Percentiles rank a stretch among this genome's conserved stretches.
phyloP scores from a whole-genome alignment of 2,797 vertebrate genomes.

The Molossus alvarezi region DNA sequence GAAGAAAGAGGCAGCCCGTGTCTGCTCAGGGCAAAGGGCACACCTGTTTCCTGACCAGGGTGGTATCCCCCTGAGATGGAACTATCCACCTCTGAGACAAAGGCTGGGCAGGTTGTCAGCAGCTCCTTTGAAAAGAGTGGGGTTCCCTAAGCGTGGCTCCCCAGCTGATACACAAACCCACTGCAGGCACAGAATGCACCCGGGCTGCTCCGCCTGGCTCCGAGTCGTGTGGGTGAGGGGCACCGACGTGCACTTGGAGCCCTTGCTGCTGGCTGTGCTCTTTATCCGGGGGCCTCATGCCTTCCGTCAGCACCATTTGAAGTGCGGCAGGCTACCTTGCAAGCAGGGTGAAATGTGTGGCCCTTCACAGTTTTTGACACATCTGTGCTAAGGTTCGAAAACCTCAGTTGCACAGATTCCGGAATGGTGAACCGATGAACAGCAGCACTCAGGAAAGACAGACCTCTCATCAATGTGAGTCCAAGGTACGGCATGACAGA shows the following conservation, averaged over 20 bases:
- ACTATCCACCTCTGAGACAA: background rate
- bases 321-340: background rate
- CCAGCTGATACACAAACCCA: background rate
- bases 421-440: too few relatives aligned
- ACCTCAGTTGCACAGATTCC: background rate
- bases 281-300: background rate
- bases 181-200: rapidly evolving
- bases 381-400: conserved; percentile 27
- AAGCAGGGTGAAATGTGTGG: background rate
- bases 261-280: background rate
- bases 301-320: background rate
- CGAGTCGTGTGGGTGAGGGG: rapidly evolving
- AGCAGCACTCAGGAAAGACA: background rate
- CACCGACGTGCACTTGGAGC: rapidly evolving
- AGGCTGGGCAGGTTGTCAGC: background rate
- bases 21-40: too few relatives aligned
- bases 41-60: background rate
- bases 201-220: rapidly evolving
- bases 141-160: background rate
- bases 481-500: background rate
- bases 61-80: too few relatives aligned
- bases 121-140: background rate
- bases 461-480: rapidly evolving
- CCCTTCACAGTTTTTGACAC: background rate
- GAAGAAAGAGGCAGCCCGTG: background rate